phyloP scores from a whole-genome alignment of 2,797 vertebrate species.

The Cuniculus paca region DNA sequence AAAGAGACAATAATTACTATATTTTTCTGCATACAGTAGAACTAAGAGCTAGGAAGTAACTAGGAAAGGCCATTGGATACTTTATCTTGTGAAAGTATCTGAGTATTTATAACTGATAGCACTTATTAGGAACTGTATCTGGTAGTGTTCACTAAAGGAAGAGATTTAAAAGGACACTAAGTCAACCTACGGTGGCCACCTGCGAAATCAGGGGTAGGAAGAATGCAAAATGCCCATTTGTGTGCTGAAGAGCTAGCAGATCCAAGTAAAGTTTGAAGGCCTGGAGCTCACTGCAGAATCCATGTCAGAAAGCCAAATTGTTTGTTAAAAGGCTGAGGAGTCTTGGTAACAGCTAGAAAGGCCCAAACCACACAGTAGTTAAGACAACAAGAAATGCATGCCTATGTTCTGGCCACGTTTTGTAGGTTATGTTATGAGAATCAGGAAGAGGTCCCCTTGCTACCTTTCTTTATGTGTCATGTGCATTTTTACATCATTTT shows the following conservation, averaged over 20 bases:
- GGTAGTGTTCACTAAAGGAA: neutral
- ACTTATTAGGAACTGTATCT: neutral
- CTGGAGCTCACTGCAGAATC: neutral
- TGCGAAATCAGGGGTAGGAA: neutral
- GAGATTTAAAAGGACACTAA: neutral
- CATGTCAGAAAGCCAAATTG: neutral
- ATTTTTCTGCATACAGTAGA: neutral
- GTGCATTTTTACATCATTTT: neutral
- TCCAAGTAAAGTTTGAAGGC: neutral
- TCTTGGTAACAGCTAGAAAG: neutral
- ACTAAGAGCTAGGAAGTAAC: neutral
- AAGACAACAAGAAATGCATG: neutral
- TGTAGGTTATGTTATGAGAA: neutral
- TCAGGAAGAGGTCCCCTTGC: neutral
- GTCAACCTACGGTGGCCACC: neutral
- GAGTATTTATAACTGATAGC: neutral
- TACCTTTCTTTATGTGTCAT: neutral
- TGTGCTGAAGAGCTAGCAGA: neutral
- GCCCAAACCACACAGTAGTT: neutral
- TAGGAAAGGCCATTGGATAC: neutral
- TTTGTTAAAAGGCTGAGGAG: neutral
- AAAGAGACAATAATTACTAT: neutral
- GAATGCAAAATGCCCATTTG: neutral
- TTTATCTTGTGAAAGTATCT: neutral
- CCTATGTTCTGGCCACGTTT: neutral